Conservation (phyloP, 2,888 invertebrate species). For the Hemicrepidius hirtus region DNA sequence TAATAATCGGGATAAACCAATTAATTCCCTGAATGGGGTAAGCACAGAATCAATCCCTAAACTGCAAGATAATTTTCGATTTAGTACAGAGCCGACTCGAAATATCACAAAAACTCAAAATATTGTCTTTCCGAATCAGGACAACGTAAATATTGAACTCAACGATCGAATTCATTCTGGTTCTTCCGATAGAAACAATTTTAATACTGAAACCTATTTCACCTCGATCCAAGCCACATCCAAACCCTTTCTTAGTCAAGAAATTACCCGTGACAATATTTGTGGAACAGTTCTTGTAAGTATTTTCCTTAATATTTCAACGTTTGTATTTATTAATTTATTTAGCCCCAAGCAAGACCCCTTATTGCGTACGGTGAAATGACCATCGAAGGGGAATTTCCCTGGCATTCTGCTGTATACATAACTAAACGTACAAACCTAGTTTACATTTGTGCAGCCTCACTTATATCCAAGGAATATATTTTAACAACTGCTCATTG, state of each 20-base stretch:
- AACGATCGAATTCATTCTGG: too few relatives aligned
- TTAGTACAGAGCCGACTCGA: too few relatives aligned
- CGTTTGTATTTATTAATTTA: conserved; percentile 51
- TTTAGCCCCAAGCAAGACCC: conserved; percentile 73
- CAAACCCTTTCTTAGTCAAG: too few relatives aligned
- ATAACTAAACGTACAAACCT: conserved; percentile 71
- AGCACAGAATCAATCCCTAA: too few relatives aligned
- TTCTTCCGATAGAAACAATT: too few relatives aligned
- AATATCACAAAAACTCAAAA: too few relatives aligned
- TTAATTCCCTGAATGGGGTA: too few relatives aligned
- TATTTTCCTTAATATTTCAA: background rate
- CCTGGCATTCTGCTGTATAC: conserved; percentile 81
- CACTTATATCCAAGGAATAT: conserved; percentile 63
- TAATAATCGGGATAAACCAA: too few relatives aligned
- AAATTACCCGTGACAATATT: background rate
- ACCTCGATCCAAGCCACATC: background rate
- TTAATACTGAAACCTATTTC: too few relatives aligned
- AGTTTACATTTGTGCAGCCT: conserved; percentile 68
- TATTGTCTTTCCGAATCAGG: too few relatives aligned
- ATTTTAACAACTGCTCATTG: conserved; percentile 69
- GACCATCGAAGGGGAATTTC: conserved; percentile 79
- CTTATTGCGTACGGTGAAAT: conserved; percentile 77
- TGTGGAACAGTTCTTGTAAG: conserved; percentile 28
- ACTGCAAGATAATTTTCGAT: too few relatives aligned
- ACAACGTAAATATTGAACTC: too few relatives aligned